Evolutionary conservation across 2,797 vertebrate species (phyloP).

Genomic region (Epinephelus malabaricus): DNA sequence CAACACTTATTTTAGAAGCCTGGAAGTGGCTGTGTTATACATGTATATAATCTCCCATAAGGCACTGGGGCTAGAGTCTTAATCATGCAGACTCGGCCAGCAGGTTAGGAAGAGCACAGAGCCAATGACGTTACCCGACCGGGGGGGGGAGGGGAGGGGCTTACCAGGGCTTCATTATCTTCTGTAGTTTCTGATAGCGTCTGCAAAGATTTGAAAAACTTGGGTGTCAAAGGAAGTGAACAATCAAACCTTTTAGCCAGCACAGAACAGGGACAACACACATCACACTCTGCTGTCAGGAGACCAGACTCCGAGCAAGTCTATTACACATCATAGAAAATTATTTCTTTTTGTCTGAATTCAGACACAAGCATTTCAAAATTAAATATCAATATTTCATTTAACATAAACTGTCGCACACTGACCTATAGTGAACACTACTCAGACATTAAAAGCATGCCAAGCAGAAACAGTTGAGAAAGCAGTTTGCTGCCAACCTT

Average conservation of each 20-base stretch:
- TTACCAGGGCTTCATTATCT: constrained; percentile 99
- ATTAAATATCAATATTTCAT: constrained; percentile 4
- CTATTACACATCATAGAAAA: neutral
- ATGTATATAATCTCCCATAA: constrained; percentile 55
- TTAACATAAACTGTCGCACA: neutral
- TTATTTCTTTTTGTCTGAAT: neutral
- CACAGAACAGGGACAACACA: constrained; percentile 34
- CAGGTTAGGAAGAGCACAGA: constrained; percentile 85
- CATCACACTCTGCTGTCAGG: constrained; percentile 16
- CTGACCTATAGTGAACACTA: neutral
- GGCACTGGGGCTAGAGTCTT: constrained; percentile 74
- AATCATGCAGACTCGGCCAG: constrained; percentile 89
- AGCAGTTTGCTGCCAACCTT: constrained; percentile 33
- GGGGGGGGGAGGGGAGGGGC: constrained; percentile 75
- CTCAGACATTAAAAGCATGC: constrained; percentile 61
- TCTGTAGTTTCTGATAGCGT: constrained; percentile 99
- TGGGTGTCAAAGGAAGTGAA: constrained; percentile 71
- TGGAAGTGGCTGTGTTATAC: constrained; percentile 48
- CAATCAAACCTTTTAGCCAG: constrained; percentile 36
- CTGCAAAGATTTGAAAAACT: constrained; percentile 96
- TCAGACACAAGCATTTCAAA: neutral
- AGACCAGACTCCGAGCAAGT: constrained; percentile 11
- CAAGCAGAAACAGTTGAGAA: constrained; percentile 61
- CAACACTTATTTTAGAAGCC: constrained; percentile 57
- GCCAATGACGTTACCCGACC: constrained; percentile 82